These are phyloP conservation scores for Atta cephalotes DNA, from an alignment of 1,140 invertebrate genomes.

Conservation along the genomic window DNA sequence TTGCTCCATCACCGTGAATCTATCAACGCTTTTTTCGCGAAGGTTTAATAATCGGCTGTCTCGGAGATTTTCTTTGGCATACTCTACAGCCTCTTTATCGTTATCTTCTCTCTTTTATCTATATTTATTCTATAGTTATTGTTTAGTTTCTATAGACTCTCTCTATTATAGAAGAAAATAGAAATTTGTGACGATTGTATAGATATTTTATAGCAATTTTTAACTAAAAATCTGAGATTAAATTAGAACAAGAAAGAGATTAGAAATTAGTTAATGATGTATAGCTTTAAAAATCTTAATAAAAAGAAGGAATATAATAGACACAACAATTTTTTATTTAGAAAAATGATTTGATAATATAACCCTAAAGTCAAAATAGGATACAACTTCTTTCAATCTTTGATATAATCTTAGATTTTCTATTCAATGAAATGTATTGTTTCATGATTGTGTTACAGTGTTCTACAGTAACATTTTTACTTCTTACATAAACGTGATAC, in stretches of 20 bases:
- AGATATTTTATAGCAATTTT: not conserved
- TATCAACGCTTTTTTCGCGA: slow-evolving; percentile 35
- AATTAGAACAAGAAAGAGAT: too few relatives aligned
- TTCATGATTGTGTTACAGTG: not conserved
- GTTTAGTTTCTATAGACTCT: slow-evolving; percentile 27
- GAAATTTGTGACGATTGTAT: slow-evolving; percentile 15
- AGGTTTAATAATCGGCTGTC: slow-evolving; percentile 57
- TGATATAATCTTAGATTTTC: not conserved
- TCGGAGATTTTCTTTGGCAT: slow-evolving; percentile 27
- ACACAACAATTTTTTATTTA: not conserved
- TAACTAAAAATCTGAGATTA: not conserved
- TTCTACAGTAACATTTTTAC: not conserved
- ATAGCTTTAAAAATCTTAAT: not conserved
- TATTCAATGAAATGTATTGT: not conserved
- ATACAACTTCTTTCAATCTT: not conserved
- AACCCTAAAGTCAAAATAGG: not conserved
- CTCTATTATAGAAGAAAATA: not conserved
- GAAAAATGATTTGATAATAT: not conserved
- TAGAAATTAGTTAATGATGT: not conserved
- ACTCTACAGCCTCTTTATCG: slow-evolving; percentile 22
- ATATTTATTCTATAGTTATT: slow-evolving; percentile 7
- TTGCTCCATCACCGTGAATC: slow-evolving; percentile 67
- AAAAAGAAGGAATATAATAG: not conserved
- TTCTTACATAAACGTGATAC: not conserved
- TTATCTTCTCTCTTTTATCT: slow-evolving; percentile 11